Conservation (phyloP, 2,888 invertebrate genomes). For the Carabus problematicus region DNA sequence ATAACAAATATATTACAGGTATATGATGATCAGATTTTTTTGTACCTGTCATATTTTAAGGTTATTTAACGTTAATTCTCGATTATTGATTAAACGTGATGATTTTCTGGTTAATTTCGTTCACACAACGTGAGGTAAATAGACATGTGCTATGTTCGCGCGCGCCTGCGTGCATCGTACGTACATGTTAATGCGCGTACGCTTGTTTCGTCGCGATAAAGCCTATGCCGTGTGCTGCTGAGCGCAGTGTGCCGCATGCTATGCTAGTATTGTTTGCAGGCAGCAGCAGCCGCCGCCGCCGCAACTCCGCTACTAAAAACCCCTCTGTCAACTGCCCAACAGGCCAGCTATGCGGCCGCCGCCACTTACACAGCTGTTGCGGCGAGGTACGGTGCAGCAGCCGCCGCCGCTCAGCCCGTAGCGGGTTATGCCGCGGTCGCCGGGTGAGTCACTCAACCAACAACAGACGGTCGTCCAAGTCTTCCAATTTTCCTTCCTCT, state of each 20-base stretch:
- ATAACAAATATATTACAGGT: too few species aligned
- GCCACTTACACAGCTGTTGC: conserved; percentile 88
- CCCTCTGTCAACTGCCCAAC: conserved; percentile 83
- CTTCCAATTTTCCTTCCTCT: background rate
- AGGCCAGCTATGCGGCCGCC: conserved; percentile 87
- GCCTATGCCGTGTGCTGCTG: conserved; percentile 1
- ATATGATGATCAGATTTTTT: too few species aligned
- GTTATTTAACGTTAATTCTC: too few species aligned
- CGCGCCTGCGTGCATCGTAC: too few species aligned
- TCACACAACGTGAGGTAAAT: background rate
- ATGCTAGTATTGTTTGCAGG: conserved; percentile 27
- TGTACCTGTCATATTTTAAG: too few species aligned
- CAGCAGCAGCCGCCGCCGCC: conserved; percentile 73
- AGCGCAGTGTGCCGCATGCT: conserved; percentile 23
- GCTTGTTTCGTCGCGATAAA: background rate
- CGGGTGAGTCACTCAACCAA: conserved; percentile 65
- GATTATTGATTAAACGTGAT: too few species aligned
- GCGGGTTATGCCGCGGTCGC: conserved; percentile 77
- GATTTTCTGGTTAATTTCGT: background rate
- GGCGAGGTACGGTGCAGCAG: conserved; percentile 81
- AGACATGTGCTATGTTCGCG: too few species aligned
- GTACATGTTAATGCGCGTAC: too few species aligned
- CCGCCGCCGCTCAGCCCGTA: conserved; percentile 74
- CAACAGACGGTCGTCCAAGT: background rate
- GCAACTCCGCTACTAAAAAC: conserved; percentile 83